These are phyloP conservation scores for Rynchops niger DNA, from an alignment of 2,113 vertebrate species.

Conservation along the genomic window DNA sequence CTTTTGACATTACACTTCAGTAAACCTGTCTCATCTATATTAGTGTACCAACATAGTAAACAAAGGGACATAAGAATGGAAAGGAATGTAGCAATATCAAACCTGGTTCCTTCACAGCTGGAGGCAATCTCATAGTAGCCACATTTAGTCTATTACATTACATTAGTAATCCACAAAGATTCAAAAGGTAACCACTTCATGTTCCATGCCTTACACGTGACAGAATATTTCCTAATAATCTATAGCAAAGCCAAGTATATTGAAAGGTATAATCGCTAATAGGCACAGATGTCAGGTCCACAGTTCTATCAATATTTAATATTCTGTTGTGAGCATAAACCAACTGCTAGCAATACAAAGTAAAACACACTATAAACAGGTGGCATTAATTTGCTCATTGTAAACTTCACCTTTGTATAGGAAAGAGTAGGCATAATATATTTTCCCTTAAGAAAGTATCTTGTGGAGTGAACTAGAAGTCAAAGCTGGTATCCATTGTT, in stretches of 20 bases:
- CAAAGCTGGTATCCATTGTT: not conserved
- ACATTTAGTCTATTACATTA: not conserved
- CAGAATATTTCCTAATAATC: not conserved
- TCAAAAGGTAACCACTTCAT: not conserved
- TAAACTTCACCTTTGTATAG: not conserved
- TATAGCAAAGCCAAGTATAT: not conserved
- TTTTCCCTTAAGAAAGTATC: not conserved
- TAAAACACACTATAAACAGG: not conserved
- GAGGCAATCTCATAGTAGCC: not conserved
- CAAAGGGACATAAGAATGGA: not conserved
- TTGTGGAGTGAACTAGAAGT: not conserved
- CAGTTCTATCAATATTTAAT: not conserved
- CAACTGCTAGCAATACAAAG: not conserved
- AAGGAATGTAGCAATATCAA: not conserved
- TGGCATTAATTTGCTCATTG: conserved; percentile 4
- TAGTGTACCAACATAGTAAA: not conserved
- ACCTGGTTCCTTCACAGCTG: not conserved
- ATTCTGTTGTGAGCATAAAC: not conserved
- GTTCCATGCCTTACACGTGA: not conserved
- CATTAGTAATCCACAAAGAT: not conserved
- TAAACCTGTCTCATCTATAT: not conserved
- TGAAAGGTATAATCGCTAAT: not conserved
- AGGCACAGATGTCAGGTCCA: not conserved
- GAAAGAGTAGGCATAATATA: not conserved
- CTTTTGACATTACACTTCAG: not conserved